Evolutionary conservation across 2,113 vertebrate genomes (phyloP), one percentile per base, ranked within the genome.

Genomic region (Lontra canadensis): DNA sequence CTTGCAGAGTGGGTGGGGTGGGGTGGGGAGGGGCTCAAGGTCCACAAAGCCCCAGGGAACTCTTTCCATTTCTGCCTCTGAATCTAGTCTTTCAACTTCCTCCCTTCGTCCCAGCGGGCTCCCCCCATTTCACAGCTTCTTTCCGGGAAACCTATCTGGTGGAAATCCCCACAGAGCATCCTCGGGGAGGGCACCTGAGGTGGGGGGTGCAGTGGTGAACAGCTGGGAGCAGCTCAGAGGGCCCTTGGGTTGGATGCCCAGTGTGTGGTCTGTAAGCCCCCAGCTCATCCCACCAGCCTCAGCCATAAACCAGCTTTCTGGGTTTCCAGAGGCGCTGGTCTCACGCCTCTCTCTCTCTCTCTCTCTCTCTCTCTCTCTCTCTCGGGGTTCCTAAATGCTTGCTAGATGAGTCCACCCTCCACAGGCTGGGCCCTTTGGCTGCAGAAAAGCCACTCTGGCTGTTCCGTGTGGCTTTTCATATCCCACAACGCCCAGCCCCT

Each of bases 81-180:
- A 91, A 69, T 73, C n/a, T 82, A 94, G 63, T 61, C 97, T 98
- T 98, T 98, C 96, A 95, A 79, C 65, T 67, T 97, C 94, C 76
- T 93, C 92, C 86, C 89, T 90, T 34, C 65, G 96, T 95, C 94
- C 95, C 89, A 97, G 95, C 73, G 47, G 59, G 67, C 88, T 59
- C 18, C 94, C 98, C 97, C 73, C 79, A 97, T 94, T 97, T 98
- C 96, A 95, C 96, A 96, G 97, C 94, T 97, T 89, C 97, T 97
- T 95, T 97, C 98, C 96, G 55, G 52, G 87, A 94, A 80, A 97
- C 88, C 89, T 86, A 52, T 97, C 96, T 97, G 87, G 90, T 95
- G 81, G 97, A 88, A 88, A 52, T 84, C 97, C 95, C 63, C 96
- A 76, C 96, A 88, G 17, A 80, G 81, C 96, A 95, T 71, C 76